Base-by-base conservation (phyloP, 2,797 vertebrate species). In the Nasua narica region DNA sequence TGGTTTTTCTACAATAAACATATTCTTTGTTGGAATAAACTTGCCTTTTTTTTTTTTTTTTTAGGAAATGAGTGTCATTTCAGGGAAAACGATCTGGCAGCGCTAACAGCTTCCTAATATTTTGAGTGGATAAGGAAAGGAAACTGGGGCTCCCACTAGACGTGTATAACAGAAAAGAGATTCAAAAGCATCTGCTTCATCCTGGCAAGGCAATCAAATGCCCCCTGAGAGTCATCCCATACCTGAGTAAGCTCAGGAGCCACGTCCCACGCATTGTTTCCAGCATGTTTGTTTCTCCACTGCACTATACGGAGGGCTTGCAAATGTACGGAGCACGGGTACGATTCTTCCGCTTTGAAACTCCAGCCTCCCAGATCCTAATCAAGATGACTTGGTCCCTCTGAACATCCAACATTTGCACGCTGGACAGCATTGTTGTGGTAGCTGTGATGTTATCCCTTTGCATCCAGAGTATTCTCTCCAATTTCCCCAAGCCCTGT, bases 401-500 rank as follows among this genome's bases (percentile, higher is more conserved):
- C 50, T 32, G 82, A 87, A 93, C 37, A 67, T n/a, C 60, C 0
- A 0, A 67, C 86, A 83, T 87, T 9, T 58, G 78, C 8, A 35
- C 23, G 0, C 93, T 18, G 69, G 85, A 52, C 29, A 32, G 85
- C 91, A 46, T 77, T 91, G 95, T 87, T 86, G 74, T 84, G 90
- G 84, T 86, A 27, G 96, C 95, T 94, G 58, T 90, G 93, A 96
- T 96, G 90, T 91, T 95, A 95, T 95, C 96, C 91, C 82, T 92
- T 82, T 96, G 93, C 97, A 78, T 69, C 13, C 0, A 69, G 70
- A 90, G 46, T 29, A 78, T 96, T 98, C 96, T 97, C 98, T 87
- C 84, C 87, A 97, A 98, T 98, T 98, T 98, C 98, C 98, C 98
- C 98, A 97, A 81, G 90, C 98, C 97, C 90, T 72, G 85, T 98